These are phyloP conservation scores for Osmerus mordax DNA, from an alignment of 2,113 vertebrate species.

Conservation along the genomic window DNA sequence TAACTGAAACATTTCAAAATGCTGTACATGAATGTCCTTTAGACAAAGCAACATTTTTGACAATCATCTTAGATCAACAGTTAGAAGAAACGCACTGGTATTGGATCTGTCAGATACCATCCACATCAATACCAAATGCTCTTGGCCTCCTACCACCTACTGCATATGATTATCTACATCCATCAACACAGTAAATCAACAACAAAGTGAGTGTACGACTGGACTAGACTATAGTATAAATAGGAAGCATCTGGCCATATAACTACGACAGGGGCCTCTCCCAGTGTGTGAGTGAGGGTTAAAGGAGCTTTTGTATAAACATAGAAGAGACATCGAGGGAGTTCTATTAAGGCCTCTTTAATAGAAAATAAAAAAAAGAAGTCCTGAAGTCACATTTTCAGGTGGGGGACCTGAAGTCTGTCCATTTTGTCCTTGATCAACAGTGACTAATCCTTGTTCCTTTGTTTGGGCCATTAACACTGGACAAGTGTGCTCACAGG, in stretches of 20 bases:
- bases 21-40: conserved; percentile 72
- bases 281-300: conserved; percentile 8
- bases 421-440: conserved; percentile 20
- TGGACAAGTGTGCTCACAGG: conserved; percentile 26
- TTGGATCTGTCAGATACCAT: conserved; percentile 74
- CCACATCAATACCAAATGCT: conserved; percentile 60
- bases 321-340: conserved; percentile 27
- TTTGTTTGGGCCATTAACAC: not conserved
- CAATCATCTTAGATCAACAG: conserved; percentile 77
- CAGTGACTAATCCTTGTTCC: conserved; percentile 20
- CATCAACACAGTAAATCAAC: conserved; percentile 24
- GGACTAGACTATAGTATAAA: conserved; percentile 22
- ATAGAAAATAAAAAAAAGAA: conserved; percentile 38
- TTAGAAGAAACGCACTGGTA: conserved; percentile 71
- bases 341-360: conserved; percentile 68
- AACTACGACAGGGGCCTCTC: conserved; percentile 18
- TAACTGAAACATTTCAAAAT: conserved; percentile 72
- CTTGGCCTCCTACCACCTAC: conserved; percentile 65
- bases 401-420: conserved; percentile 25
- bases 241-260: conserved; percentile 11
- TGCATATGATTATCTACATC: conserved; percentile 70
- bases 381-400: conserved; percentile 45
- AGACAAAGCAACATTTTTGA: conserved; percentile 68
- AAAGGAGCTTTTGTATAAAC: conserved; percentile 32
- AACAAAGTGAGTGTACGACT: conserved; percentile 3